Base-by-base conservation (phyloP, 2,113 vertebrate species). In the Apteryx owenii region DNA sequence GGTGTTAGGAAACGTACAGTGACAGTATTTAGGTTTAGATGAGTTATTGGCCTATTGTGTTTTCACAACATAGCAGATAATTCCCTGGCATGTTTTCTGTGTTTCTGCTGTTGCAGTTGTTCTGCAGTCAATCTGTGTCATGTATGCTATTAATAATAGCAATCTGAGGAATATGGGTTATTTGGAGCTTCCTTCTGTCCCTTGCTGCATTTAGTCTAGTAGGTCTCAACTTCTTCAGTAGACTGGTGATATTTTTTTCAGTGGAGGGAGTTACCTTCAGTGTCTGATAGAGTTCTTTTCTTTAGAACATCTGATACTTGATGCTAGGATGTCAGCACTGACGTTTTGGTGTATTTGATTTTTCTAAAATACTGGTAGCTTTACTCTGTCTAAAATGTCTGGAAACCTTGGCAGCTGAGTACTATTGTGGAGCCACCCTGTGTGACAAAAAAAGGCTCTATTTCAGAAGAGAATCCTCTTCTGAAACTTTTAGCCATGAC, bases 201-300 rank as follows among this genome's bases (percentile, higher is more conserved):
- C 14, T 3, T 4, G 5, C 8, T 28, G 6, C 33, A 38, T 33
- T 81, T 15, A 18, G 5, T 18, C 33, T 38, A 1, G 2, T 4
- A 26, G 17, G 21, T 53, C 60, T 70, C 1, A 0, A 8, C 7
- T 29, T 53, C 50, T 66, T 44, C 64, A 44, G 46, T 12, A 36
- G 40, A 23, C 28, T 29, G 70, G 33, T 12, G 23, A 17, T 76
- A 50, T 33, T 2, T 33, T 60, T 40, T 54, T 17, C 48, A 12
- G 38, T 22, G 20, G 70, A 4, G 7, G 28, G 21, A 28, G 42
- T 53, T 46, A 21, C 54, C 23, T 56, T 1, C 10, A 14, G 42
- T 42, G n/a, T 66, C 61, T 80, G 21, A 53, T 75, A 19, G 8
- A 44, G 65, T 60, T 42, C 29, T 61, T 69, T 68, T 40, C 53